Base-by-base conservation (phyloP, 2,888 invertebrate genomes). In the Rambutsinella grinnellia region DNA sequence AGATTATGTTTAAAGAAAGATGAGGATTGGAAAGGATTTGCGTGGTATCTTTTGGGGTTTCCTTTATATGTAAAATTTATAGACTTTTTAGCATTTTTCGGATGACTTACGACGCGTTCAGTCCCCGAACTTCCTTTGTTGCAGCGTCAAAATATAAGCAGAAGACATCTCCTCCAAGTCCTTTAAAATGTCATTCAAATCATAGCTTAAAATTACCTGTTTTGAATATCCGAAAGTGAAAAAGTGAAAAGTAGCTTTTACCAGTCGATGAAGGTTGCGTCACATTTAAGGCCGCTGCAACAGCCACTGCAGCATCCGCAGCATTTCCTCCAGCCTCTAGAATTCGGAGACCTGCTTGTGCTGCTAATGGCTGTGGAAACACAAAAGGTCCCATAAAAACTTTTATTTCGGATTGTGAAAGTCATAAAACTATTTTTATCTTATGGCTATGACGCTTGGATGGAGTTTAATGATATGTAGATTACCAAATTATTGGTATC, bases 231-330 rank as follows among this genome's bases (percentile, higher is more conserved):
- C n/a, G n/a, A n/a, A n/a, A n/a, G n/a, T n/a, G n/a, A n/a, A n/a
- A n/a, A n/a, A n/a, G n/a, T n/a, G n/a, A n/a, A n/a, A n/a, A n/a
- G n/a, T 13, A 3, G 5, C 3, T 56, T 56, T 24, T 65, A 44
- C 87, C 87, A 24, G 87, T 86, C 15, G 85, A 85, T 44, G 84
- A 84, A 5, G 87, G 87, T 75, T 87, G 86, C 6, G 86, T 85
- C 0, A 87, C 86, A 80, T 85, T 86, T 13, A 87, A 80, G 2
- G 86, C 86, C n/a, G 87, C 87, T 26, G 87, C 86, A 54, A 86
- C 85, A 6, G 86, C 87, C 27, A 87, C 86, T 13, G 87, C 87
- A 17, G 87, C 87, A 84, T 87, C 87, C 2, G 86, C 87, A 23
- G 87, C 87, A 85, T 87, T 87, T 13, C 87, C 87, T 13, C 87